These are phyloP conservation scores for Osmerus mordax DNA, from an alignment of 2,113 vertebrate genomes.

Conservation along the genomic window DNA sequence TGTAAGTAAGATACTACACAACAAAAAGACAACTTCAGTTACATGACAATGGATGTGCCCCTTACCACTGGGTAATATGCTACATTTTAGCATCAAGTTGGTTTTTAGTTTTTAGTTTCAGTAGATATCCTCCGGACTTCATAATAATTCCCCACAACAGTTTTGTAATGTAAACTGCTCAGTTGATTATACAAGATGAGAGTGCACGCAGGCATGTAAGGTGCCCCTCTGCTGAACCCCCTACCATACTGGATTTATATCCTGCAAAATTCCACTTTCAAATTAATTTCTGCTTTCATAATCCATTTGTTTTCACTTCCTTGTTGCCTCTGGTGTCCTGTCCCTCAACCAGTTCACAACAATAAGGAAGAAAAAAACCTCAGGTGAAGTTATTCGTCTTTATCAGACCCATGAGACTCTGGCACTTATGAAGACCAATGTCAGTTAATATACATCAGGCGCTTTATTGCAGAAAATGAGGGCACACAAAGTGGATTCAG, in stretches of 20 bases:
- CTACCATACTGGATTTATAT: not conserved
- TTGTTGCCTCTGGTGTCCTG: conserved; percentile 26
- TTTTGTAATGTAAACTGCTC: not conserved
- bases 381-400: conserved; percentile 30
- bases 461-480: not conserved
- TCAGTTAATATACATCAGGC: conserved; percentile 2
- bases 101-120: not conserved
- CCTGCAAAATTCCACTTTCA: conserved; percentile 16
- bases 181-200: not conserved
- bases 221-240: conserved; percentile 34
- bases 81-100: not conserved
- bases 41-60: not conserved
- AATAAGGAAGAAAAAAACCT: conserved; percentile 15
- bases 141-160: not conserved
- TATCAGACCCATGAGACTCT: not conserved
- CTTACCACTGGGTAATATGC: not conserved
- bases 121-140: not conserved
- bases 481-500: conserved; percentile 14
- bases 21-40: not conserved
- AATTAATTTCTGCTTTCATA: not conserved
- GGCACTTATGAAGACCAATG: conserved; percentile 1
- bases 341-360: conserved; percentile 12
- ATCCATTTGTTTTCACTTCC: conserved; percentile 9
- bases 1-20: not conserved
- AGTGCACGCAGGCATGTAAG: not conserved